These are phyloP conservation scores for Drosophila bocki DNA, from an alignment of 1,140 invertebrate species.

Conservation along the genomic window DNA sequence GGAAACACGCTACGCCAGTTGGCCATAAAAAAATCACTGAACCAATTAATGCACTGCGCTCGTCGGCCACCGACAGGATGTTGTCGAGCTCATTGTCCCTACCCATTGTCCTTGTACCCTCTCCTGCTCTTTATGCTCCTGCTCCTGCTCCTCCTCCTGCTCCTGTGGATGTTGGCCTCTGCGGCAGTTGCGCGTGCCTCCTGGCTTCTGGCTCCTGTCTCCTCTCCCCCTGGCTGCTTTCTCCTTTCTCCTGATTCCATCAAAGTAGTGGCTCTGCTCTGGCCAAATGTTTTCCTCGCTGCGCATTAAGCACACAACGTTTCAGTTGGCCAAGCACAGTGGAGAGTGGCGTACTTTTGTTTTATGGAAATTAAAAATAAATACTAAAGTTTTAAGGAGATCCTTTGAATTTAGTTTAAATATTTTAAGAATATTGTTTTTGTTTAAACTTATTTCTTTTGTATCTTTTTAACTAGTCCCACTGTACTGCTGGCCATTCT, in stretches of 20 bases:
- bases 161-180: conserved; percentile 25
- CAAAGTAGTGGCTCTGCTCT: conserved; percentile 13
- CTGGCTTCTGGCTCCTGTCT: conserved; percentile 18
- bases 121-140: background rate
- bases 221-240: background rate
- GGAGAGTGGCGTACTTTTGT: too few species aligned
- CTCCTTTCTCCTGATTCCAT: conserved; percentile 15
- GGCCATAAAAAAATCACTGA: conserved; percentile 70
- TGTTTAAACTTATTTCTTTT: background rate
- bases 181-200: conserved; percentile 44
- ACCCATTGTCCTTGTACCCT: conserved; percentile 25
- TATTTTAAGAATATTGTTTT: background rate
- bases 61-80: conserved; percentile 54
- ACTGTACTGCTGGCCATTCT: conserved; percentile 13
- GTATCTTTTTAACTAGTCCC: background rate
- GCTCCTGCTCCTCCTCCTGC: conserved; percentile 16
- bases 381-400: background rate
- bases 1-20: conserved; percentile 49
- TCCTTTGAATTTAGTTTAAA: background rate
- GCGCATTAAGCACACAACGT: conserved; percentile 50
- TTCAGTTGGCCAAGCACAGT: conserved; percentile 28
- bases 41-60: conserved; percentile 73
- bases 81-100: conserved; percentile 72
- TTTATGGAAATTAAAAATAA: background rate
- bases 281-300: conserved; percentile 50